Evolutionary conservation across 2,113 vertebrate genomes (phyloP).

Genomic region (Carassius gibelio): DNA sequence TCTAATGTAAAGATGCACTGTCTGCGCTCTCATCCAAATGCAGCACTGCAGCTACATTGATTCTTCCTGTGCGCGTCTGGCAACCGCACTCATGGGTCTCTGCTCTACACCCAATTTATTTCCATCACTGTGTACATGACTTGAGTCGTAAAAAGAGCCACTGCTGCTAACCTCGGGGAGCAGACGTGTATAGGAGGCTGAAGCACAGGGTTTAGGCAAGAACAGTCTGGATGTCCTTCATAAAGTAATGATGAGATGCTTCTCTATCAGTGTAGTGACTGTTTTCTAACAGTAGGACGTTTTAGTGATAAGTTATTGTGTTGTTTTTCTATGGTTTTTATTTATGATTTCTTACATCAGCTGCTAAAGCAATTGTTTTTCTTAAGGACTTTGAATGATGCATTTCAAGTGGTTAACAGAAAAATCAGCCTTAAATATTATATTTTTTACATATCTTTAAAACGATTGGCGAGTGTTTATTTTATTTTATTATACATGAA

Average conservation of each 20-base stretch:
- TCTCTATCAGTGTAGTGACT: background rate
- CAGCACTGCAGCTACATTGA: conserved; percentile 25
- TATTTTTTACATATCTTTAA: no score
- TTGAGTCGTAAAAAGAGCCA: conserved; percentile 3
- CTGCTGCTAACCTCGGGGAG: conserved; percentile 8
- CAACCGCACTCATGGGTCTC: conserved; percentile 22
- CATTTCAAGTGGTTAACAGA: background rate
- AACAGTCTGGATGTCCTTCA: background rate
- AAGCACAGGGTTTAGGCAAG: background rate
- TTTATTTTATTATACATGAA: no score
- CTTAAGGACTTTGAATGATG: background rate
- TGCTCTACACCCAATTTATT: conserved; percentile 41
- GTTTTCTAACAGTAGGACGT: background rate
- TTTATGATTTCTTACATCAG: background rate
- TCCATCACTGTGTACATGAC: conserved; percentile 43
- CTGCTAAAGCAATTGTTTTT: background rate
- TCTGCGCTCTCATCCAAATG: background rate
- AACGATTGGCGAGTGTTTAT: no score
- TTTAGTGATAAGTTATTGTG: background rate
- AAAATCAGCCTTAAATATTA: background rate
- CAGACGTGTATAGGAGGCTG: background rate
- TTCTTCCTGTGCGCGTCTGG: conserved; percentile 24
- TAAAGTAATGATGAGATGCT: conserved; percentile 6
- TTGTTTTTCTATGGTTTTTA: background rate
- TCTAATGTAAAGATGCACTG: background rate